phyloP scores from a whole-genome alignment of 2,888 invertebrate species.

The Drosophila parthenogenetica region DNA sequence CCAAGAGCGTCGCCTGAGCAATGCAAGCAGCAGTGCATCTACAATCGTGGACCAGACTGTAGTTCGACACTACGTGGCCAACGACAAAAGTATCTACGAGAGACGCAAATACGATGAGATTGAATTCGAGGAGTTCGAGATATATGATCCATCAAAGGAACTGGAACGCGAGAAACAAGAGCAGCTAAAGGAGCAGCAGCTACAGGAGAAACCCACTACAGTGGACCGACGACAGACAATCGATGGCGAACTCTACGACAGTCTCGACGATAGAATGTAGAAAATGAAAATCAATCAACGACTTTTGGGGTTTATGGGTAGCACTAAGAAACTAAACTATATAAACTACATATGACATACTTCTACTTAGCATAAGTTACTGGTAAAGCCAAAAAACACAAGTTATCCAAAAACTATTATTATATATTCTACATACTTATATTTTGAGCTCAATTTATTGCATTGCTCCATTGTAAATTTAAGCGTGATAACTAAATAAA shows the following conservation, averaged over 20 bases:
- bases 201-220: slow-evolving; percentile 5
- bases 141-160: slow-evolving; percentile 86
- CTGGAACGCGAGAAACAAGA: slow-evolving; percentile 54
- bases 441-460: slow-evolving; percentile 28
- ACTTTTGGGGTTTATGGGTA: slow-evolving; percentile 52
- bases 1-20: slow-evolving; percentile 65
- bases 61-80: slow-evolving; percentile 88
- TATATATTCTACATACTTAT: slow-evolving; percentile 9
- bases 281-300: slow-evolving; percentile 38
- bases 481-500: slow-evolving; percentile 55
- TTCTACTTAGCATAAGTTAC: slow-evolving; percentile 46
- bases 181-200: slow-evolving; percentile 26
- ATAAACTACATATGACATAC: slow-evolving; percentile 16
- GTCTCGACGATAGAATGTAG: slow-evolving; percentile 82
- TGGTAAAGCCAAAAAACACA: slow-evolving; percentile 67
- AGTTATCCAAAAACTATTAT: slow-evolving; percentile 60
- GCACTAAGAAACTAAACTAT: slow-evolving; percentile 24
- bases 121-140: slow-evolving; percentile 93
- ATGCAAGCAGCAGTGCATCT: slow-evolving; percentile 75
- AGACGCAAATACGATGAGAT: slow-evolving; percentile 91
- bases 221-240: slow-evolving; percentile 33
- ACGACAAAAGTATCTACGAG: slow-evolving; percentile 87
- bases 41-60: slow-evolving; percentile 85
- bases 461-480: slow-evolving; percentile 39
- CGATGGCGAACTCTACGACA: slow-evolving; percentile 76